Evolutionary conservation across 2,797 vertebrate species (phyloP), one percentile per base, ranked within the genome.

Genomic region (Melanotaenia trifasciata): DNA sequence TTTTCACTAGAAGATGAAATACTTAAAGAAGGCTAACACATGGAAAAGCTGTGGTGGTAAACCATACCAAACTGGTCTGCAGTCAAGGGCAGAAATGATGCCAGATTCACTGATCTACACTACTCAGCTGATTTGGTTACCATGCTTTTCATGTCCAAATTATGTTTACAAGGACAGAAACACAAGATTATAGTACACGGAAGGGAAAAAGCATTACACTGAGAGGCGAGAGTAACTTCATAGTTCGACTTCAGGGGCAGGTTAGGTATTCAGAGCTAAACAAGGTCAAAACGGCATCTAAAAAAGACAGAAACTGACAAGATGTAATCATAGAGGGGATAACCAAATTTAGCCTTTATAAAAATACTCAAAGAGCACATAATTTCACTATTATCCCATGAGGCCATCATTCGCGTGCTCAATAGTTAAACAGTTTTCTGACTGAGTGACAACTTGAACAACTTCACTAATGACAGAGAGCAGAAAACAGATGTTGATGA

Each of bases 281-380:
- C 58, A 69, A 75, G 84, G 77, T 65, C 66, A 16, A 72, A 76
- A 58, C 57, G 74, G 56, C 76, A 76, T 84, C 9, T 76, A 78
- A 76, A 86, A 78, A 72, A 72, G n/a, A 84, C 57, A 76, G 50
- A 72, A 78, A 81, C 36, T 24, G 51, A 58, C 13, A 43, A 63
- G 45, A 78, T 43, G 74, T 69, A 76, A 73, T 80, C 57, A 70
- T 14, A 4, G 53, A 70, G 63, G 81, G 88, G 50, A 78, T 67
- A 38, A 61, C 35, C 72, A 56, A 75, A 81, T 80, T 84, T 83
- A 89, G 84, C 67, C 67, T 54, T 72, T 58, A 63, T 16, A 79
- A 58, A 81, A 80, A 84, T 79, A 65, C 68, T 20, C 76, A 81
- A 78, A 77, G 73, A 54, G 80, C 58, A 78, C 79, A 79, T 33